These are phyloP conservation scores for Brachyptera risi DNA, from an alignment of 2,888 invertebrate species.

Conservation along the genomic window DNA sequence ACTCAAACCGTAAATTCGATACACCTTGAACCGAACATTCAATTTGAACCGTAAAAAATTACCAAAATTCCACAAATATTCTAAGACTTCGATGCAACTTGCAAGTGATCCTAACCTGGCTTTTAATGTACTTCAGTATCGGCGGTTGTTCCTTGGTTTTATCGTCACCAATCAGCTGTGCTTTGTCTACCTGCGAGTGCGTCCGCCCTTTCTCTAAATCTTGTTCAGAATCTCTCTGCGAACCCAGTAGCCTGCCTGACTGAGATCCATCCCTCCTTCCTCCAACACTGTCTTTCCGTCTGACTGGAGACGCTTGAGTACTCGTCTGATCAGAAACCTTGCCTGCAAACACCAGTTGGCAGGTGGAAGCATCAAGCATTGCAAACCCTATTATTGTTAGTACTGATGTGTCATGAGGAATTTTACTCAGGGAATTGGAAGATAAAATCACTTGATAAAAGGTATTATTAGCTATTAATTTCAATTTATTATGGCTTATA, in stretches of 20 bases:
- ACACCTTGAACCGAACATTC: too few species aligned
- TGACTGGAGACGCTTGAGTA: conserved; percentile 71
- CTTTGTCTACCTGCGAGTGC: conserved; percentile 37
- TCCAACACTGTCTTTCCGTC: conserved; percentile 71
- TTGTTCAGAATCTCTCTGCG: conserved; percentile 51
- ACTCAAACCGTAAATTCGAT: too few species aligned
- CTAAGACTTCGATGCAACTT: too few species aligned
- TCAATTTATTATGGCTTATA: too few species aligned
- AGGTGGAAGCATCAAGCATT: background rate
- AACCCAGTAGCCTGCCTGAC: conserved; percentile 45
- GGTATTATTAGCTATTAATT: too few species aligned
- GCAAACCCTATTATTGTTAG: background rate
- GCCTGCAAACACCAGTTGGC: too few species aligned
- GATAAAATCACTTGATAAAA: too few species aligned
- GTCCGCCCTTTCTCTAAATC: conserved; percentile 44
- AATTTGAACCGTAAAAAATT: too few species aligned
- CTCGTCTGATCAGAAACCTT: conserved; percentile 80
- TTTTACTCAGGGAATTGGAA: too few species aligned
- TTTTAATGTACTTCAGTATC: conserved; percentile 75
- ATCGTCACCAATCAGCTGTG: conserved; percentile 38
- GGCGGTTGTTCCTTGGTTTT: conserved; percentile 58
- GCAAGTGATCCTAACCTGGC: conserved; percentile 50
- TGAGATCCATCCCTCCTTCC: conserved; percentile 54
- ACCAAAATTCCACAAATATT: too few species aligned
- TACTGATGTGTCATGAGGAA: too few species aligned